These are phyloP conservation scores for Patella caerulea DNA, from an alignment of 2,888 invertebrate genomes.

Conservation along the genomic window DNA sequence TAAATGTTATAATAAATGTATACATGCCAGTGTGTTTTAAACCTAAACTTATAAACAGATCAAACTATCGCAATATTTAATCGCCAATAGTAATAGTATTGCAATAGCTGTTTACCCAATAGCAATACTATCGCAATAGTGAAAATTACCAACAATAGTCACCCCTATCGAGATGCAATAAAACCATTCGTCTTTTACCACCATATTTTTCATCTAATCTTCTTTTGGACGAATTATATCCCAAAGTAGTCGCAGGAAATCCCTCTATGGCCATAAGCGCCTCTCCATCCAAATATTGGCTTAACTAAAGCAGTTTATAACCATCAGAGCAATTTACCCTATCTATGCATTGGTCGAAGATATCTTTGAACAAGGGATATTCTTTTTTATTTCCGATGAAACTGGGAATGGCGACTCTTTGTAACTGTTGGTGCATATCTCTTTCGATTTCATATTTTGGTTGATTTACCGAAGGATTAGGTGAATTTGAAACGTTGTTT, in stretches of 20 bases:
- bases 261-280: conserved; percentile 1
- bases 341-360: not conserved
- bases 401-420: not conserved
- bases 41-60: too few species aligned
- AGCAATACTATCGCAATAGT: too few species aligned
- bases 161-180: too few species aligned
- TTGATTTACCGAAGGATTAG: too few species aligned
- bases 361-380: not conserved
- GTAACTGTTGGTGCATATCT: not conserved
- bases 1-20: too few species aligned
- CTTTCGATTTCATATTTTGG: not conserved
- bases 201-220: conserved; percentile 1
- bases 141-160: too few species aligned
- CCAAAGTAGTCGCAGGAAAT: not conserved
- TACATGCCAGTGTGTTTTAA: too few species aligned
- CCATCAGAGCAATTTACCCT: not conserved
- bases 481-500: too few species aligned
- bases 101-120: too few species aligned
- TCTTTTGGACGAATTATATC: not conserved
- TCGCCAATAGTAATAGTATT: too few species aligned
- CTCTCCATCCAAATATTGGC: conserved; percentile 3
- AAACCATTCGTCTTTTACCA: not conserved
- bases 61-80: too few species aligned
- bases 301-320: not conserved
- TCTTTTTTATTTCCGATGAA: conserved; percentile 1